Percentiles rank a stretch among this genome's conserved stretches.
Evolutionary conservation across 92 coral and sea anemone species (phyloP).

Genomic region (Siderastrea radians): DNA sequence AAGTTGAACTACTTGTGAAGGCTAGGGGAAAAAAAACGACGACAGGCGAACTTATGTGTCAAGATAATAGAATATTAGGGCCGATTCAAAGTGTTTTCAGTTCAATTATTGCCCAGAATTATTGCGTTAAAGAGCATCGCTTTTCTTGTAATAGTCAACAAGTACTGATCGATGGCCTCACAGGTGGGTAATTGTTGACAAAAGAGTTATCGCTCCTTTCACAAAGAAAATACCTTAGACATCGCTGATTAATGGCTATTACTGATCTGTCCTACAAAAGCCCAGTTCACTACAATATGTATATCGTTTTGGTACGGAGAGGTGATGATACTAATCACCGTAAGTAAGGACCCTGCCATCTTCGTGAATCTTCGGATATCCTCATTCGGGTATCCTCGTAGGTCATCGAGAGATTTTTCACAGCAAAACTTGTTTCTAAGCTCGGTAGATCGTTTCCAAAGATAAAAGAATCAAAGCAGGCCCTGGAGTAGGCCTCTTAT

Average conservation of each 20-base stretch:
- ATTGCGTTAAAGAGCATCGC: too few species aligned
- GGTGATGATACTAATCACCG: background rate
- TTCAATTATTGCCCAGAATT: too few species aligned
- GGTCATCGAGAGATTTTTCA: background rate
- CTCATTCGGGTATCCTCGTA: too few species aligned
- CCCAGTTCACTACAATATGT: background rate
- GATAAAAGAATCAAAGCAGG: background rate
- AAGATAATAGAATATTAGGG: too few species aligned
- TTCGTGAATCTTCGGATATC: too few species aligned
- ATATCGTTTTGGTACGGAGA: background rate
- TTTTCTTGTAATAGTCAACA: too few species aligned
- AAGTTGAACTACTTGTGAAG: too few species aligned
- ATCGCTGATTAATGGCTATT: background rate
- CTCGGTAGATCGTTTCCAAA: background rate
- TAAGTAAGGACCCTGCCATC: too few species aligned
- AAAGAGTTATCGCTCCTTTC: background rate
- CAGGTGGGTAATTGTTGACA: conserved; percentile 13
- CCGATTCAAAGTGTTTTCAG: too few species aligned
- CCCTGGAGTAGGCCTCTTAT: background rate
- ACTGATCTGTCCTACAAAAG: background rate
- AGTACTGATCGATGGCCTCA: too few species aligned
- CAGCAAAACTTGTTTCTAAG: background rate
- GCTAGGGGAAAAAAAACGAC: too few species aligned
- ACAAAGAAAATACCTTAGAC: background rate
- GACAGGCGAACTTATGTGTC: too few species aligned